Percentiles rank a stretch among this genome's conserved stretches.
Evolutionary conservation across 2,797 vertebrate species (phyloP).

Genomic region (Bothrops alternatus): DNA sequence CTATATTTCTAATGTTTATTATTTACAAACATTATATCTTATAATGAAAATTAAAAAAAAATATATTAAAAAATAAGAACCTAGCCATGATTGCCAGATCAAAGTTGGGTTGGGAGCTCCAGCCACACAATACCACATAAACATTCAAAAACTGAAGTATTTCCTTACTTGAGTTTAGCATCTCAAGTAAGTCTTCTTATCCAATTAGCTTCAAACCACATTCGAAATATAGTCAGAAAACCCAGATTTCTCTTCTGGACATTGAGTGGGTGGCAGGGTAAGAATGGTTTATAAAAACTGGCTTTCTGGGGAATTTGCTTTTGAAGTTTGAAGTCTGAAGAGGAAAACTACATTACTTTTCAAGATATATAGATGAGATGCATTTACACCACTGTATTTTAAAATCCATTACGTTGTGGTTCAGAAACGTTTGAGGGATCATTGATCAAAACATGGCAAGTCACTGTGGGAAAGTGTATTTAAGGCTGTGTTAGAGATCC

Average conservation of each 20-base stretch:
- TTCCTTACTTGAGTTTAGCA: not conserved
- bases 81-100: not conserved
- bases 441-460: not conserved
- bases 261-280: not conserved
- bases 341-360: not conserved
- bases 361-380: not conserved
- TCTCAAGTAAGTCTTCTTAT: not conserved
- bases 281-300: not conserved
- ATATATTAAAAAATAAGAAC: not conserved
- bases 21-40: not conserved
- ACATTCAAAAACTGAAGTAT: not conserved
- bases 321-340: not conserved
- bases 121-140: not conserved
- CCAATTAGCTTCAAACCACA: not conserved
- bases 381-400: not conserved
- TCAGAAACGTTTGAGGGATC: not conserved
- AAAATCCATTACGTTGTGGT: not conserved
- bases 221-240: not conserved
- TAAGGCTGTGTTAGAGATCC: not conserved
- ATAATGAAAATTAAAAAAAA: not conserved
- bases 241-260: not conserved
- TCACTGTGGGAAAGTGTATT: not conserved
- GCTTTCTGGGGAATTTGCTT: not conserved
- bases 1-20: not conserved
- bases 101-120: not conserved